Evolutionary conservation across 2,797 vertebrate species (phyloP), one percentile per base, ranked within the genome.

Genomic region (Myotis myotis): DNA sequence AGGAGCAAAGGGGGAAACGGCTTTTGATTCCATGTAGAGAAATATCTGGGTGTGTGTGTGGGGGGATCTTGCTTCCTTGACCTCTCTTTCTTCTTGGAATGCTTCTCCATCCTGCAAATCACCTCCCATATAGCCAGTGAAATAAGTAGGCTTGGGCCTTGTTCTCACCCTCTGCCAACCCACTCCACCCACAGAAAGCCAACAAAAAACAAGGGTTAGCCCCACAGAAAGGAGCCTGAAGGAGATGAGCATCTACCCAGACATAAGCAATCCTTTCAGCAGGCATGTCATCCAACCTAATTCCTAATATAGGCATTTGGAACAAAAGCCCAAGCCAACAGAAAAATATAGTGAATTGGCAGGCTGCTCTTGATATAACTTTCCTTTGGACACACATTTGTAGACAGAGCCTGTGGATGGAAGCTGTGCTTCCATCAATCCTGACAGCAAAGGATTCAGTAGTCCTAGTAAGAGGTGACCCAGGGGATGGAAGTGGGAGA

Each of bases 241-340:
- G 28, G 28, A 85, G 57, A 82, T 41, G 33, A 79, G 33, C 30
- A 53, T 6, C 20, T 13, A 55, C 38, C 44, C 71, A 87, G 53
- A 72, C 23, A 81, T 16, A n/a, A 89, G 55, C 44, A 55, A 41
- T 28, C 22, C 38, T 95, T 78, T 60, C 62, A 87, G 25, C 41
- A 71, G 66, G n/a, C 22, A 71, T 53, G 30, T 71, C 33, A 70
- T 79, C 62, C 70, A 64, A 70, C 10, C 36, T 64, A 49, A 86
- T 70, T 92, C 78, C 90, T 93, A 68, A 80, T 72, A 33, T 0
- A 88, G 79, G 57, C 85, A 51, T 87, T 95, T 93, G 89, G 70
- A 93, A 66, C 28, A 70, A 44, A 80, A 81, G 51, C 33, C 55
- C 16, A 19, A 62, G 62, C 62, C 82, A 76, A 68, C 75, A 95